Evolutionary conservation across 2,888 invertebrate species (phyloP), one percentile per base, ranked within the genome.

Genomic region (Nemurella pictetii): DNA sequence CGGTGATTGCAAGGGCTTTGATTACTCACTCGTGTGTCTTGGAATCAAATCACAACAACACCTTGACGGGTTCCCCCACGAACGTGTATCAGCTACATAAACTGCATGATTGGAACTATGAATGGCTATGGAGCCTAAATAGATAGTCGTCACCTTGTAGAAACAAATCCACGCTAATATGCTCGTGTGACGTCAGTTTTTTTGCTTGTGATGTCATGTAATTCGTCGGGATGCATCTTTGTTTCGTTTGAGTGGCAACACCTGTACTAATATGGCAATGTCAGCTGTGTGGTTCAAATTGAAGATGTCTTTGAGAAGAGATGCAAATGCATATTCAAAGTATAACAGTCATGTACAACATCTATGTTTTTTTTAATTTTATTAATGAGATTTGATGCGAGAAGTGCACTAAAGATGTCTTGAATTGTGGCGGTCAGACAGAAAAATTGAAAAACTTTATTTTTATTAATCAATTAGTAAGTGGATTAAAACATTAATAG

Each of bases 181-280:
- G 3, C 30, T 15, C 78, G 78, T 20, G 30, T 78, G 78, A 78
- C n/a, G 78, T 30, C 78, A 78, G 15, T 7, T 28, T 28, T 20
- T 0, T 12, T 20, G 1, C 55, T 55, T 7, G 28, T 78, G 78
- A 78, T 29, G 78, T 78, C 78, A 78, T n/a, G 75, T 75, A 4
- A 5, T 15, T 27, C 25, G 77, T 20, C 4, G 26, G 26, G 77
- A 9, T 78, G 78, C 78, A 78, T 27, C 78, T 29, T 28, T 1
- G 28, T 75, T 15, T n/a, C 4, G 78, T n/a, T 78, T 29, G 3
- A 30, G 7, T 2, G 30, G 30, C 12, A 30, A 78, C 78, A 78
- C 78, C 78, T 78, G 78, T 78, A 78, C 78, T 78, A 78, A 78
- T 78, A 78, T 30, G 78, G 78, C n/a, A 78, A 78, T 78, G 30